A percentile compares a stretch with the other conserved stretches of the same genome.
phyloP scores from a whole-genome alignment of 2,888 invertebrate species.

The Rhodophaea formosa region DNA sequence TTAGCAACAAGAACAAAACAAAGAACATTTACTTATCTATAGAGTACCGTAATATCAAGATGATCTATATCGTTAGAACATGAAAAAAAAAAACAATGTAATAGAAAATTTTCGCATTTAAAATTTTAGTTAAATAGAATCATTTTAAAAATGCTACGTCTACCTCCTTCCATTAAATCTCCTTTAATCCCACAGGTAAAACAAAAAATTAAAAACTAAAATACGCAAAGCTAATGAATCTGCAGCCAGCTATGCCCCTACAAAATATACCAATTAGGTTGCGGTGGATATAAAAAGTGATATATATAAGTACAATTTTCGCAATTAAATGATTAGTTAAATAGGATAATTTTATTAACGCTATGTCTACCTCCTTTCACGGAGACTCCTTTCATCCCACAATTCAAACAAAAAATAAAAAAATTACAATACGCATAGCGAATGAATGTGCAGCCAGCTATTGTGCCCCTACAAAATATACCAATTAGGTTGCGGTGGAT shows the following conservation, averaged over 20 bases:
- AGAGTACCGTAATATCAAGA: too few species aligned
- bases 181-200: conserved; percentile 11
- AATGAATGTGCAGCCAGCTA: conserved; percentile 70
- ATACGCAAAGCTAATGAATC: conserved; percentile 73
- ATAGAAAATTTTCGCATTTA: too few species aligned
- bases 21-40: too few species aligned
- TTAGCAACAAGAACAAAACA: too few species aligned
- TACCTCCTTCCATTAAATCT: neutral
- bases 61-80: too few species aligned
- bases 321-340: too few species aligned
- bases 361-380: neutral
- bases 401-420: conserved; percentile 40
- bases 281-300: conserved; percentile 76
- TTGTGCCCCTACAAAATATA: conserved; percentile 75
- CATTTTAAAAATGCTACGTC: too few species aligned
- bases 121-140: too few species aligned
- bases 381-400: conserved; percentile 6
- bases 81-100: too few species aligned
- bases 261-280: conserved; percentile 78
- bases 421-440: conserved; percentile 69
- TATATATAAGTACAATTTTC: too few species aligned
- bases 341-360: too few species aligned
- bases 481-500: conserved; percentile 76
- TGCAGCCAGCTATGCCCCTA: conserved; percentile 67
- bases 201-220: conserved; percentile 54